These are phyloP conservation scores for Carterocephalus palaemon DNA, from an alignment of 2,888 invertebrate species.

Conservation along the genomic window DNA sequence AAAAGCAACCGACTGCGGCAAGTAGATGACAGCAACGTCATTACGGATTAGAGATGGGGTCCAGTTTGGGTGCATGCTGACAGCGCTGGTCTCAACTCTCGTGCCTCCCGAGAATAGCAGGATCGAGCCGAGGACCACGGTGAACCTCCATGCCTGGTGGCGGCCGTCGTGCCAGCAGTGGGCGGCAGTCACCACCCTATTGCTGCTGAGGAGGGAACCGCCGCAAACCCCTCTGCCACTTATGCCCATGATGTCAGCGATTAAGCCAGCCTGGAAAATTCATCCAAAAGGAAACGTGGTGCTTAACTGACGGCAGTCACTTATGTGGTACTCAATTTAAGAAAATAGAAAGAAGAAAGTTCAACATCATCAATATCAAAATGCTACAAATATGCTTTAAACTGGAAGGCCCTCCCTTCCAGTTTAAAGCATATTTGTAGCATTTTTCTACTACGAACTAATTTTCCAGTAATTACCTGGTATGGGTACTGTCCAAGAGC, in stretches of 20 bases:
- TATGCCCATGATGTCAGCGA: constrained; percentile 32
- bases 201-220: constrained; percentile 43
- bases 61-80: constrained; percentile 47
- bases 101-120: constrained; percentile 48
- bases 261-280: constrained; percentile 35
- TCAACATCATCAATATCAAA: not conserved
- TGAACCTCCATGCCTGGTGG: constrained; percentile 43
- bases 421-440: not conserved
- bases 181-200: constrained; percentile 36
- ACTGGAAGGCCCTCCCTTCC: no score
- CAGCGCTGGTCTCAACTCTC: constrained; percentile 38
- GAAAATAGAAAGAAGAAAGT: no score
- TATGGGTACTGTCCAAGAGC: constrained; percentile 43
- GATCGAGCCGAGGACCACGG: constrained; percentile 50
- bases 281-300: not conserved
- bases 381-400: not conserved
- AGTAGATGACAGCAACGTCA: constrained; percentile 46
- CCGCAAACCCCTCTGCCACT: constrained; percentile 46
- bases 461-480: constrained; percentile 43
- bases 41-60: constrained; percentile 40
- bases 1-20: constrained; percentile 28
- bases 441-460: no score
- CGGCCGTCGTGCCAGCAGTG: constrained; percentile 49
- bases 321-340: no score
- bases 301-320: no score